Conservation (phyloP, 2,797 vertebrate genomes). For the Acanthurus leucopareius region DNA sequence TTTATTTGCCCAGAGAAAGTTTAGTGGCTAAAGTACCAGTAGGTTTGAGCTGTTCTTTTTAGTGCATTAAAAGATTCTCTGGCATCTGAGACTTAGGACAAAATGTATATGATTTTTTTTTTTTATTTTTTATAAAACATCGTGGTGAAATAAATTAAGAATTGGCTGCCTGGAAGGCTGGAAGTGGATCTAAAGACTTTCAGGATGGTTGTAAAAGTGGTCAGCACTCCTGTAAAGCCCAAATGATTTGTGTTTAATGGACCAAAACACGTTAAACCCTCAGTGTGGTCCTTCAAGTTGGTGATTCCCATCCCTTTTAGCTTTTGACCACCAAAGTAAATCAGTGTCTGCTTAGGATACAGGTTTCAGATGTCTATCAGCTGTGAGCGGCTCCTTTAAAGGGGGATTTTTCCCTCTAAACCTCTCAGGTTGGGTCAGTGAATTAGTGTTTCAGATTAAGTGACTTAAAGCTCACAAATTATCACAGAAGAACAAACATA, state of each 20-base stretch:
- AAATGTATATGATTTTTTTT: not conserved
- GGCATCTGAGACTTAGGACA: not conserved
- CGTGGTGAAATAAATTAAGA: not conserved
- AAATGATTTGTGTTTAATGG: constrained; percentile 19
- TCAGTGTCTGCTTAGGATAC: not conserved
- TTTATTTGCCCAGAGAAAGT: constrained; percentile 10
- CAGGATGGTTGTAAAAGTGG: constrained; percentile 2
- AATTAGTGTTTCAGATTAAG: constrained; percentile 2
- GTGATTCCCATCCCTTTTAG: not conserved
- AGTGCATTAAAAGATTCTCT: constrained; percentile 23
- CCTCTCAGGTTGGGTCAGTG: not conserved
- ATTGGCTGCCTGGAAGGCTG: not conserved
- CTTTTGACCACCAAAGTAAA: constrained; percentile 17
- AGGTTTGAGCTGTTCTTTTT: not conserved
- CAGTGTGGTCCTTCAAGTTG: constrained; percentile 5
- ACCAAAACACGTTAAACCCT: not conserved
- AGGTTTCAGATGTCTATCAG: constrained; percentile 22
- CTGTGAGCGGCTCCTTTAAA: not conserved
- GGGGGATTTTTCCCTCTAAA: not conserved
- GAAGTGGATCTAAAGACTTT: not conserved
- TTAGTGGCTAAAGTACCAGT: not conserved
- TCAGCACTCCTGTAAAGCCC: not conserved
- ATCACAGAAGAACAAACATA: not conserved
- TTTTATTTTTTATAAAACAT: not conserved
- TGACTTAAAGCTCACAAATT: not conserved